These are phyloP conservation scores for Miltochrista miniata DNA, from an alignment of 2,888 invertebrate genomes.

Conservation along the genomic window DNA sequence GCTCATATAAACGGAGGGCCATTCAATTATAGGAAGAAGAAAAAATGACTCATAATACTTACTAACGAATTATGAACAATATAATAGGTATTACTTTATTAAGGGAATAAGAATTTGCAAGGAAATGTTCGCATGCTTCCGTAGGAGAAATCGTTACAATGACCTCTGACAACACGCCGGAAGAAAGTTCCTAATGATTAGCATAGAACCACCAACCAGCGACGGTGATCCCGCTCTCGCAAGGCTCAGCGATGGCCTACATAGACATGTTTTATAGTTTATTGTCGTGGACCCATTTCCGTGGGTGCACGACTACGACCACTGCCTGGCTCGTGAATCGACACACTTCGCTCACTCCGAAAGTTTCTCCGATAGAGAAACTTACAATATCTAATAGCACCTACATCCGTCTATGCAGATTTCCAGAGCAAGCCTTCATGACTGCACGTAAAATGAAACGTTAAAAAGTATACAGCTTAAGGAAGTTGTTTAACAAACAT, in stretches of 20 bases:
- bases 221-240: constrained; percentile 54
- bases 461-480: constrained; percentile 53
- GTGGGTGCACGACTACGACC: constrained; percentile 70
- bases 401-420: constrained; percentile 82
- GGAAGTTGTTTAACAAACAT: constrained; percentile 49
- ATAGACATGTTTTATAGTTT: constrained; percentile 75
- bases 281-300: constrained; percentile 78
- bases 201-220: constrained; percentile 61
- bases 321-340: constrained; percentile 59
- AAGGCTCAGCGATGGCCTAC: constrained; percentile 66
- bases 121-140: constrained; percentile 52
- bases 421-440: constrained; percentile 77
- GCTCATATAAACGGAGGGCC: no score
- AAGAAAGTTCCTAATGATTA: constrained; percentile 80
- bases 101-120: constrained; percentile 27
- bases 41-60: no score
- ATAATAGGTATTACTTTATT: no score
- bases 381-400: constrained; percentile 78
- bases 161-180: constrained; percentile 67
- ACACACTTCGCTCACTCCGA: constrained; percentile 76
- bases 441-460: constrained; percentile 70
- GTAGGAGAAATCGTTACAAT: constrained; percentile 76
- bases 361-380: constrained; percentile 82
- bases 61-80: no score
- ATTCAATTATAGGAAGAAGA: no score